Percentiles rank a stretch among this genome's conserved stretches.
These are phyloP conservation scores for Eupeodes latifasciatus DNA, from an alignment of 2,888 invertebrate species.

Conservation along the genomic window DNA sequence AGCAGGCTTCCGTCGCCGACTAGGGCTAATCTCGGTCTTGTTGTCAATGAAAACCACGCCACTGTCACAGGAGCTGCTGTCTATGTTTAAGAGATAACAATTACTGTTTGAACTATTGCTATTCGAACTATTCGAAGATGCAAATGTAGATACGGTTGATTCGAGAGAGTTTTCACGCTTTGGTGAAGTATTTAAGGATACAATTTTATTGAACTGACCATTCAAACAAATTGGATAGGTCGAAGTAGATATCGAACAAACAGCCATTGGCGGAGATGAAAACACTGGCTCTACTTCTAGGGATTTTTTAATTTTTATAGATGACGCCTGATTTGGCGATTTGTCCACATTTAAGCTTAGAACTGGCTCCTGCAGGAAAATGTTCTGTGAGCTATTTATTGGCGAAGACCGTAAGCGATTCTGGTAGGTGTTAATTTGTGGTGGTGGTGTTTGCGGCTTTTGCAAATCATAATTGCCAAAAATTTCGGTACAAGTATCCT, in stretches of 20 bases:
- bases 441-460: constrained; percentile 65
- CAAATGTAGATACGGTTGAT: constrained; percentile 61
- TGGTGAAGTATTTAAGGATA: constrained; percentile 80
- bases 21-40: constrained; percentile 73
- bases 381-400: constrained; percentile 80
- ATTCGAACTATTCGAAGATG: constrained; percentile 67
- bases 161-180: constrained; percentile 67
- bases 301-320: constrained; percentile 83
- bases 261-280: constrained; percentile 80
- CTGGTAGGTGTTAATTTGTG: constrained; percentile 60
- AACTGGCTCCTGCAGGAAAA: constrained; percentile 84
- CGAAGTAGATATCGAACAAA: constrained; percentile 76
- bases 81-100: constrained; percentile 80
- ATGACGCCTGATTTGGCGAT: constrained; percentile 83
- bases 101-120: constrained; percentile 62
- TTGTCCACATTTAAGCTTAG: constrained; percentile 83
- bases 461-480: constrained; percentile 63
- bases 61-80: constrained; percentile 84
- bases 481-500: constrained; percentile 77
- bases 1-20: constrained; percentile 82
- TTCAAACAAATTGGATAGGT: constrained; percentile 78
- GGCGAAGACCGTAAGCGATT: constrained; percentile 64
- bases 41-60: constrained; percentile 82
- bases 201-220: constrained; percentile 83
- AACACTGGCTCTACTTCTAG: constrained; percentile 82